Evolutionary conservation across 1,140 invertebrate genomes (phyloP), one percentile per base, ranked within the genome.

Genomic region (Ceratoteleas bidentatus): DNA sequence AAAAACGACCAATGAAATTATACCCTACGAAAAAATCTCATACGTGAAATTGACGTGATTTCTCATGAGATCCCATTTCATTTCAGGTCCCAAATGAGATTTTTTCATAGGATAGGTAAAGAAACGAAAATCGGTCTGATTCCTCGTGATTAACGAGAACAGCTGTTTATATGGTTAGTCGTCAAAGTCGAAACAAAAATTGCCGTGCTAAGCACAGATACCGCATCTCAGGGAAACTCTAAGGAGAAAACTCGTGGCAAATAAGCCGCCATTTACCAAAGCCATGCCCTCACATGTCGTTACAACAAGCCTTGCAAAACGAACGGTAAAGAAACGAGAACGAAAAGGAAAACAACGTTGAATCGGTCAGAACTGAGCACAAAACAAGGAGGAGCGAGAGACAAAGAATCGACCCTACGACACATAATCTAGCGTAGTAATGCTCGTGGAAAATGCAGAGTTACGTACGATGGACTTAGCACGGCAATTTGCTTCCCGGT

Each of bases 381-480:
- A 66, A 40, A 40, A 40, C 38, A 40, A 10, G 11, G 11, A 40
- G 45, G 45, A 49, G 13, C n/a, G n/a, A 13, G n/a, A 13, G 10
- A 49, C 11, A 49, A 14, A 3, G 13, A 2, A 49, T 2, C 10
- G 66, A 65, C 62, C 54, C 66, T 62, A 77, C 50, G 24, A 82
- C 52, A 73, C 64, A 64, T 52, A 82, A 76, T 82, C 62, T 78
- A 78, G 43, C 16, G 77, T 58, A 65, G 56, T 34, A 72, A 66
- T 70, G 4, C 24, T 24, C 24, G 24, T 65, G 57, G 43, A 60
- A 62, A 69, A 77, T 33, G 58, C 54, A 38, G 32, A 68, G 53
- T 78, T 83, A 83, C 74, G 81, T 83, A 83, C 74, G 53, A 78
- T 83, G 64, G 57, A 78, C 69, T 78, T 78, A 75, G 74, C 74